phyloP scores from a whole-genome alignment of 1,140 invertebrate species.

The Brachionus rubens region DNA sequence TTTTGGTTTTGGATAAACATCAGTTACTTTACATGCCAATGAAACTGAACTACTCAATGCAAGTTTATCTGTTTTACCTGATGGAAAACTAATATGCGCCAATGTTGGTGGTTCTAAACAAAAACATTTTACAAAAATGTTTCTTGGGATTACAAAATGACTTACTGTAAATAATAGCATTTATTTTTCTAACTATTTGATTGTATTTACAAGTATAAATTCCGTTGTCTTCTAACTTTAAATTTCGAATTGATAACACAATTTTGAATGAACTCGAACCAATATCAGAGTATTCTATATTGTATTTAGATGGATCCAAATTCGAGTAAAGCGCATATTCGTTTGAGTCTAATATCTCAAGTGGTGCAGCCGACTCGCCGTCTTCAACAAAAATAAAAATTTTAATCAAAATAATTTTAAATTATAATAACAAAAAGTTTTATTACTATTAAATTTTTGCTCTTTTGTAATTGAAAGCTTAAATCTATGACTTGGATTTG shows the following conservation, averaged over 20 bases:
- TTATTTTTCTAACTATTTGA: constrained; percentile 29
- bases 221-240: constrained; percentile 40
- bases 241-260: not conserved
- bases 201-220: constrained; percentile 44
- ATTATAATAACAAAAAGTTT: not conserved
- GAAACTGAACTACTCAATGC: not conserved
- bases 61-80: not conserved
- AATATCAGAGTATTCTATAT: not conserved
- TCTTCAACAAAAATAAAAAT: not conserved
- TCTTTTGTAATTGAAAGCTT: constrained; percentile 10
- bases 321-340: not conserved
- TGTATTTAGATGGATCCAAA: not conserved
- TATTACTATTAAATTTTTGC: constrained; percentile 38
- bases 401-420: not conserved
- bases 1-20: constrained; percentile 33
- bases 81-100: not conserved
- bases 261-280: not conserved
- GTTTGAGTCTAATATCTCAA: not conserved
- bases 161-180: constrained; percentile 32
- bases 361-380: not conserved
- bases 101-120: not conserved
- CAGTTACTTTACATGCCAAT: not conserved
- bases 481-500: not conserved
- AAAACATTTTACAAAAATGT: not conserved
- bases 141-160: not conserved